Conservation (phyloP, 2,113 vertebrate genomes). For the Cariama cristata region DNA sequence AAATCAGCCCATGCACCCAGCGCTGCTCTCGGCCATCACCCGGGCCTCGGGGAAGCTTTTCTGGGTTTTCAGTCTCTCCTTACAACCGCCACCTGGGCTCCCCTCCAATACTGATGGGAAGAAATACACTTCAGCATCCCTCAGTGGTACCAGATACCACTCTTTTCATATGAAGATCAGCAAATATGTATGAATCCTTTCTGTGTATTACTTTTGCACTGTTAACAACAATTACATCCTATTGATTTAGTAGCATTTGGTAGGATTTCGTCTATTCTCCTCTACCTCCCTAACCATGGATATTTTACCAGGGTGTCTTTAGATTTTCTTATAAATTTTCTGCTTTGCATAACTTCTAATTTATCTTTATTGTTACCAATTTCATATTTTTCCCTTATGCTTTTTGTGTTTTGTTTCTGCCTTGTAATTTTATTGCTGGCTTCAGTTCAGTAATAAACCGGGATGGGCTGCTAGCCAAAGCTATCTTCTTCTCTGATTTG, state of each 20-base stretch:
- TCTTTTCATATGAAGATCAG: neutral
- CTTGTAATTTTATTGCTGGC: conserved; percentile 36
- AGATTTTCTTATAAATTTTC: neutral
- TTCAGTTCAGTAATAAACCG: neutral
- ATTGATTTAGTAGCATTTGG: neutral
- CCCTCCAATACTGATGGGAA: rapidly evolving
- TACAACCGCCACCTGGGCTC: rapidly evolving
- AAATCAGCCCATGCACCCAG: neutral
- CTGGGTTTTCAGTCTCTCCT: neutral
- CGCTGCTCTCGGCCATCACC: neutral
- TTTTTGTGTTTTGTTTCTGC: conserved; percentile 12
- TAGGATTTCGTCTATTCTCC: neutral
- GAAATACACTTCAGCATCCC: neutral
- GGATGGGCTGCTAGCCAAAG: neutral
- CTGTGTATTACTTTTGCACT: neutral
- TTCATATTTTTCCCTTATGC: neutral
- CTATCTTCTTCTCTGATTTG: neutral
- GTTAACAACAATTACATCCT: neutral
- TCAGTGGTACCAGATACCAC: rapidly evolving
- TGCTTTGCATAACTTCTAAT: neutral
- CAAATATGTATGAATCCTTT: neutral
- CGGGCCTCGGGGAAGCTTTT: rapidly evolving
- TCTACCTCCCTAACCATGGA: neutral
- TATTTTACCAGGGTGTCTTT: neutral
- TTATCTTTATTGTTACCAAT: neutral